A percentile compares a stretch with the other conserved stretches of the same genome.
Evolutionary conservation across 2,113 vertebrate species (phyloP).

Genomic region (Tringa solitaria): DNA sequence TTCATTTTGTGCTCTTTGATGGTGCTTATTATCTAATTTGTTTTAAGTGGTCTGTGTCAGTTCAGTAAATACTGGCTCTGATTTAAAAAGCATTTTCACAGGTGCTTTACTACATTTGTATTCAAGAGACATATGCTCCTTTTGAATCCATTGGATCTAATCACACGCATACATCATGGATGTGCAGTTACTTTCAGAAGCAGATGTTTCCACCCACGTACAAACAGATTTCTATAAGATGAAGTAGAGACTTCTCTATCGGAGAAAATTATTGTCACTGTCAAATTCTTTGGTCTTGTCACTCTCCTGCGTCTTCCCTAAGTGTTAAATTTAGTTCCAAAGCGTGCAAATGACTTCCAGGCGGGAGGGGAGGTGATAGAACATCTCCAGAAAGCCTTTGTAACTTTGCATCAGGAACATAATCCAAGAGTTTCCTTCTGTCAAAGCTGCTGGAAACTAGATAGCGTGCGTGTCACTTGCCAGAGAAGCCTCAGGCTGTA

Average conservation of each 20-base stretch:
- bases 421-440: not conserved
- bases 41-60: conserved; percentile 9
- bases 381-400: not conserved
- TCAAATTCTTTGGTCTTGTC: not conserved
- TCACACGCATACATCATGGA: not conserved
- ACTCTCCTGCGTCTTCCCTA: not conserved
- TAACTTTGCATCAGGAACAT: not conserved
- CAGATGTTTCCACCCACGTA: not conserved
- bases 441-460: not conserved
- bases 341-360: not conserved
- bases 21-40: conserved; percentile 7
- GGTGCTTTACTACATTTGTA: not conserved
- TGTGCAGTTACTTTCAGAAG: not conserved
- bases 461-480: accelerated
- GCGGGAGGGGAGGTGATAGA: not conserved
- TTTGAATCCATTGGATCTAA: not conserved
- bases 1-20: not conserved
- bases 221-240: accelerated
- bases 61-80: not conserved
- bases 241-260: not conserved
- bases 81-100: not conserved
- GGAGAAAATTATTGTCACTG: not conserved
- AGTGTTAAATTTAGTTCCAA: not conserved
- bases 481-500: not conserved
- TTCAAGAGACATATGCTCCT: not conserved